Evolutionary conservation across 2,888 invertebrate species (phyloP), one percentile per base, ranked within the genome.

Genomic region (Chironomus riparius): DNA sequence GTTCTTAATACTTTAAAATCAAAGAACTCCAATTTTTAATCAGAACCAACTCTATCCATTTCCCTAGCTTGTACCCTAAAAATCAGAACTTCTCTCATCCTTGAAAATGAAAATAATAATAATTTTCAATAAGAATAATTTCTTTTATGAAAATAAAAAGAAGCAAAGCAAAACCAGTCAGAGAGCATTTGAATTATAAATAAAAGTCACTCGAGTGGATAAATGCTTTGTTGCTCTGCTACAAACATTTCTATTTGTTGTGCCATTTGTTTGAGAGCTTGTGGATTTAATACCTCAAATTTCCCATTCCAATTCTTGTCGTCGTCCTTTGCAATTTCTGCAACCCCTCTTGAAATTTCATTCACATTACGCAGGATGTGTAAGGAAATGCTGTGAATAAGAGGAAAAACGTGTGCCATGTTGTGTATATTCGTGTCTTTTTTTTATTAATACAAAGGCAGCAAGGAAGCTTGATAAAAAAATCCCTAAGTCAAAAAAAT

Each of bases 141-240:
- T 24, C 4, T 28, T 47, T 38, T 22, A 65, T 7, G 15, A 65
- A 2, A n/a, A n/a, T n/a, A n/a, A 18, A 21, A 38, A 10, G 7
- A 38, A 15, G 7, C 22, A 65, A 22, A 22, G 10, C 18, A 21
- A 65, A 65, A 24, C 65, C 65, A 65, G 47, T 50, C 50, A 70
- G 24, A 50, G 47, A 21, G 50, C 50, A 24, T 72, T 62, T 24
- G 18, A 71, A 47, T 48, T 56, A 71, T 71, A 71, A 71, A 71
- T 50, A 73, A 73, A 38, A 74, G 13, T 68, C 74, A 74, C 68
- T 74, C 48, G 15, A 74, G 65, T 74, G 74, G 21, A 68, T 74
- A 74, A 74, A 74, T 74, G 74, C 28, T 74, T 74, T 74, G 74
- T 74, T 74, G 65, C 68, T 65, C 10, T 65, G 65, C 5, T 65